Percentiles rank a stretch among this genome's conserved stretches.
Evolutionary conservation across 2,888 invertebrate species (phyloP).

Genomic region (Caenorhabditis zanzibari): DNA sequence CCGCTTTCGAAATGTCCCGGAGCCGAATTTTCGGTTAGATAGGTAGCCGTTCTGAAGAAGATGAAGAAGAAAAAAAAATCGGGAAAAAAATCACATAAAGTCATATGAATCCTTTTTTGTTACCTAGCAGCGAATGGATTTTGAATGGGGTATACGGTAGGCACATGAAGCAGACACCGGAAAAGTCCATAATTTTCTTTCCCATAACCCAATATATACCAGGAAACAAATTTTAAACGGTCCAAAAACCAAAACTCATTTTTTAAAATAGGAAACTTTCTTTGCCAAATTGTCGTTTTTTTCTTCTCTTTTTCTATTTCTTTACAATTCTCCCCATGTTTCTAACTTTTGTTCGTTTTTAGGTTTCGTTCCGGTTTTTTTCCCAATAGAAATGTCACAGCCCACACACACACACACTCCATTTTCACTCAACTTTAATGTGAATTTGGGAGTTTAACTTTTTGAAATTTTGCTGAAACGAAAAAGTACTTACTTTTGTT

Average conservation of each 20-base stretch:
- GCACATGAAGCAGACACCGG: too few species aligned
- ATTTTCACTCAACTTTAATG: neutral
- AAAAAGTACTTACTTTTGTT: neutral
- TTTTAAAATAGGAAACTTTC: constrained; percentile 36
- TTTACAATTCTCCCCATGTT: constrained; percentile 16
- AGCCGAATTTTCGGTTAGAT: too few species aligned
- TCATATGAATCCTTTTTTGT: too few species aligned
- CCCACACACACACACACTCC: constrained; percentile 20
- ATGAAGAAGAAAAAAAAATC: too few species aligned
- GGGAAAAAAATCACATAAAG: too few species aligned
- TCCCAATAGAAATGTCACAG: constrained; percentile 20
- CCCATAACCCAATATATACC: too few species aligned
- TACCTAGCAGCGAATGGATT: too few species aligned
- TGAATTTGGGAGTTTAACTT: neutral
- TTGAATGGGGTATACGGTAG: too few species aligned
- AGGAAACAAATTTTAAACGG: constrained; percentile 10
- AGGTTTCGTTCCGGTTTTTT: constrained; percentile 38
- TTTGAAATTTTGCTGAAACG: neutral
- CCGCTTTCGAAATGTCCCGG: too few species aligned
- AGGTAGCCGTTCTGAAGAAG: too few species aligned
- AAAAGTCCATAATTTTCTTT: neutral
- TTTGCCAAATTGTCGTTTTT: constrained; percentile 2
- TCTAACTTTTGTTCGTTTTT: constrained; percentile 27
- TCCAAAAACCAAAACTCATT: constrained; percentile 17
- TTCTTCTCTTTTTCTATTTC: neutral